Base-by-base conservation (phyloP, 2,797 vertebrate species). In the Loriculus beryllinus region DNA sequence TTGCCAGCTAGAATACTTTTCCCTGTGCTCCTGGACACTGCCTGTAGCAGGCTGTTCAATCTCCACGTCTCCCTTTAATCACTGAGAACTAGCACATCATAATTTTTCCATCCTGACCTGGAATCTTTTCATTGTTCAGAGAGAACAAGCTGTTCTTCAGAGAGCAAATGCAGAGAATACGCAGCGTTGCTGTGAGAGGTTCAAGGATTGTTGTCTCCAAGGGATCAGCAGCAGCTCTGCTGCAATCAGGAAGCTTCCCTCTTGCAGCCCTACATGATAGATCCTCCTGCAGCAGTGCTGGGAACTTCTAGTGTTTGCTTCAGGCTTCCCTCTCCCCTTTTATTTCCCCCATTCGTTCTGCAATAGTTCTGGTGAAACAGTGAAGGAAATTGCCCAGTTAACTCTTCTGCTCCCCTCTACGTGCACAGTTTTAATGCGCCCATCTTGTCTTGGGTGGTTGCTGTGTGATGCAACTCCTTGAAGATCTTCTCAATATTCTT, bases 51-150 rank as follows among this genome's bases (percentile, higher is more conserved):
- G 63, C 88, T 90, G 40, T 95, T 96, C 88, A 93, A 84, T 93
- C 93, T 86, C 76, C 63, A 92, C 84, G 90, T 76, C 86, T 97
- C 93, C 60, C 51, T 86, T 96, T 92, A 96, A 95, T 96, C 90
- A 79, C 64, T 29, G 80, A 76, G 88, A 96, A 88, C 69, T 91
- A 96, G 90, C 81, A 92, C 92, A 93, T 90, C 48, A 81, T 93
- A 94, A 90, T 94, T 96, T 95, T 91, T 95, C 92, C 86, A 94
- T 96, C 75, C 80, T 94, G 93, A 96, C 86, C 93, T 88, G 93
- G 91, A 95, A 93, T 96, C 90, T 87, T 96, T 95, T 94, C 72
- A 86, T 96, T 96, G 84, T 96, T 96, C 60, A 43, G 77, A 71
- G 92, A 67, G 96, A 95, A 96, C 94, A 92, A 92, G 86, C 78